Evolutionary conservation across 1,140 invertebrate species (phyloP).

Genomic region (Nasonia giraulti): DNA sequence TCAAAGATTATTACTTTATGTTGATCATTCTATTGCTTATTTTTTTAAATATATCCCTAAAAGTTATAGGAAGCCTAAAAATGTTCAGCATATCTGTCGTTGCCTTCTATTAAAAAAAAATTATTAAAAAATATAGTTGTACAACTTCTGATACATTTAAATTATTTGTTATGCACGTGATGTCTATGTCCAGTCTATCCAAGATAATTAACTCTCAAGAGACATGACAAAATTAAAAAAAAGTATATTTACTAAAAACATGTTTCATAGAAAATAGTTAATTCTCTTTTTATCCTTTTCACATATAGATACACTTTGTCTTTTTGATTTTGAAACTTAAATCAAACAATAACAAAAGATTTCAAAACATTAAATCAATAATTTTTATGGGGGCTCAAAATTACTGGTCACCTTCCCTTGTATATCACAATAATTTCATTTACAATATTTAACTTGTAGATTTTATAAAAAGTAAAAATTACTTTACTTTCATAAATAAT

Average conservation of each 20-base stretch:
- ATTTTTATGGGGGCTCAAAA: constrained; percentile 18
- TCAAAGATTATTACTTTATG: constrained; percentile 52
- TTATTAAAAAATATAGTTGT: constrained; percentile 40
- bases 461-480: constrained; percentile 37
- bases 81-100: constrained; percentile 12
- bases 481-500: constrained; percentile 26
- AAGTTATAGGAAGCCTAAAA: constrained; percentile 41
- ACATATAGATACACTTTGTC: constrained; percentile 45
- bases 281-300: constrained; percentile 27
- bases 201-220: neutral
- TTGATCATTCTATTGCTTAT: constrained; percentile 17
- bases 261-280: constrained; percentile 42
- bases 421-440: constrained; percentile 52
- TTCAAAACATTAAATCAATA: constrained; percentile 43
- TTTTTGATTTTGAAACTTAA: constrained; percentile 47
- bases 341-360: constrained; percentile 44
- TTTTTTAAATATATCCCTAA: constrained; percentile 16
- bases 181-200: constrained; percentile 35
- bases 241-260: constrained; percentile 27
- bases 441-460: constrained; percentile 22
- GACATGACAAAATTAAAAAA: constrained; percentile 14
- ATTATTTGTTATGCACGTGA: constrained; percentile 39
- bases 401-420: constrained; percentile 21
- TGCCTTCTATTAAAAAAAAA: constrained; percentile 38
- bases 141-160: constrained; percentile 26